Evolutionary conservation across 2,797 vertebrate species (phyloP).

Genomic region (Melanotaenia trifasciata): DNA sequence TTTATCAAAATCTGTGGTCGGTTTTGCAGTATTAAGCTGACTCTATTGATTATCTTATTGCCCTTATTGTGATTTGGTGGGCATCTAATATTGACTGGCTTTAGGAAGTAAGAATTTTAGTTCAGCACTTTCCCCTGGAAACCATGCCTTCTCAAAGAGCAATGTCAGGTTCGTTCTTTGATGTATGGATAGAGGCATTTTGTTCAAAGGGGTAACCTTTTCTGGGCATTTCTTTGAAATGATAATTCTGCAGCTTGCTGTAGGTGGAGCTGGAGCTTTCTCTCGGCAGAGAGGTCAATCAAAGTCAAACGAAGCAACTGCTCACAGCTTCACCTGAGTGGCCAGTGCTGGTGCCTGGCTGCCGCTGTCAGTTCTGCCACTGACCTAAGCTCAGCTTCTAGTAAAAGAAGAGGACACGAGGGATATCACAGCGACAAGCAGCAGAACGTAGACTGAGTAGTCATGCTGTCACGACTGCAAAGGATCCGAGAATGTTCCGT

Average conservation of each 20-base stretch:
- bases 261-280: slow-evolving; percentile 70
- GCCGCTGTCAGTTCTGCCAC: slow-evolving; percentile 54
- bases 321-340: slow-evolving; percentile 58
- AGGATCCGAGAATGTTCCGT: slow-evolving; percentile 36
- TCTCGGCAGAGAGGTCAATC: slow-evolving; percentile 76
- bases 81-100: slow-evolving; percentile 46
- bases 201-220: slow-evolving; percentile 87
- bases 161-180: slow-evolving; percentile 76
- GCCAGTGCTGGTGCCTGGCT: slow-evolving; percentile 34
- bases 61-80: slow-evolving; percentile 46
- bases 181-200: slow-evolving; percentile 82
- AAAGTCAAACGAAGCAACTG: slow-evolving; percentile 79
- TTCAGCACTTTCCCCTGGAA: slow-evolving; percentile 69
- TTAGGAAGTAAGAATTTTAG: slow-evolving; percentile 58
- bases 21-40: slow-evolving; percentile 56
- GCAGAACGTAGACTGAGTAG: slow-evolving; percentile 7
- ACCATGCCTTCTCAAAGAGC: slow-evolving; percentile 66
- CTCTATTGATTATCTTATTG: slow-evolving; percentile 48
- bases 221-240: slow-evolving; percentile 83
- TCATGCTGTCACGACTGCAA: slow-evolving; percentile 21
- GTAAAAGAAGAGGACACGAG: slow-evolving; percentile 37
- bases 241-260: slow-evolving; percentile 78
- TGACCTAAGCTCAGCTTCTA: slow-evolving; percentile 36
- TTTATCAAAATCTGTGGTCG: slow-evolving; percentile 60
- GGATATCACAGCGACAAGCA: slow-evolving; percentile 45